phyloP scores from a whole-genome alignment of 2,797 vertebrate genomes.

The Rhadinocentrus ornatus region DNA sequence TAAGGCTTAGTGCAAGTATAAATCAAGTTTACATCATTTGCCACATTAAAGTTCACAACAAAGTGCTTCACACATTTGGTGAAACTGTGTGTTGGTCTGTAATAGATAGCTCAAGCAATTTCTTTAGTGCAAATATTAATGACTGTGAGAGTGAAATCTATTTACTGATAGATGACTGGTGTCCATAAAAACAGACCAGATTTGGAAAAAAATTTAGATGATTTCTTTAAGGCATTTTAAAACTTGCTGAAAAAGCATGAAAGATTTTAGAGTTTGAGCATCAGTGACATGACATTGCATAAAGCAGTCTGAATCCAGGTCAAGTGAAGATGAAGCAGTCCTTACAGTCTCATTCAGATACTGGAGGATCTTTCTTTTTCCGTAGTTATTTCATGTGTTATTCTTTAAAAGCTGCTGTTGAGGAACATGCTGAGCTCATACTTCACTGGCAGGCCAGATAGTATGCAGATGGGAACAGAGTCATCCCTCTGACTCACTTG shows the following conservation, averaged over 20 bases:
- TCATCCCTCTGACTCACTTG: constrained; percentile 47
- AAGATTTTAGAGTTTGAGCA: constrained; percentile 35
- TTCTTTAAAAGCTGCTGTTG: constrained; percentile 51
- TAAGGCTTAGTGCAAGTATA: no score
- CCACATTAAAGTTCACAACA: no score
- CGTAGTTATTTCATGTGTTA: constrained; percentile 18
- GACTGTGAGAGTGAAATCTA: constrained; percentile 34
- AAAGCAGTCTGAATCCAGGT: constrained; percentile 55
- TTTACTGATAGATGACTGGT: neutral
- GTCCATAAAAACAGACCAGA: constrained; percentile 36
- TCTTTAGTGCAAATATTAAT: constrained; percentile 26
- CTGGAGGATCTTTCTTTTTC: constrained; percentile 38
- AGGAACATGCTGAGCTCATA: constrained; percentile 64
- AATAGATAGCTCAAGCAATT: constrained; percentile 23
- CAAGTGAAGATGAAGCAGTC: constrained; percentile 27
- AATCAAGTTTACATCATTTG: no score
- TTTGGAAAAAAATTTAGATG: constrained; percentile 32
- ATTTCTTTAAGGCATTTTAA: constrained; percentile 55
- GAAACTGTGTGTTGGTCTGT: neutral
- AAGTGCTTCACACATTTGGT: no score
- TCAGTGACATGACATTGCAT: constrained; percentile 34
- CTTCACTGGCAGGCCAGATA: constrained; percentile 56
- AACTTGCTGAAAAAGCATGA: constrained; percentile 57
- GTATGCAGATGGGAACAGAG: constrained; percentile 55
- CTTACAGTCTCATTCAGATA: constrained; percentile 29